These are phyloP conservation scores for Drosophila nigrodunni DNA, from an alignment of 1,140 invertebrate genomes.

Conservation along the genomic window DNA sequence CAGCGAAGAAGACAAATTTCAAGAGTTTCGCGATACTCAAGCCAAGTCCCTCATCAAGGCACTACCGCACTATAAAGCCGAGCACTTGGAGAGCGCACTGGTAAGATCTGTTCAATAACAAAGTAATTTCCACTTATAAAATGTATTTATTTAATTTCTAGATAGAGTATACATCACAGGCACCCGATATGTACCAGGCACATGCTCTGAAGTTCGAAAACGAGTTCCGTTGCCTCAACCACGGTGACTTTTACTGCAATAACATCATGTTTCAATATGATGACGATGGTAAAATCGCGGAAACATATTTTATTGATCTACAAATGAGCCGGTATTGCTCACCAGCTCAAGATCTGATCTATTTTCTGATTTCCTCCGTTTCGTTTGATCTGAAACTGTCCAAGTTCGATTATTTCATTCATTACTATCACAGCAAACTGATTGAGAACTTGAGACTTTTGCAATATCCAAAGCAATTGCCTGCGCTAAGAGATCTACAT, in stretches of 20 bases:
- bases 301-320: constrained; percentile 68
- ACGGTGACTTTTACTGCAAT: constrained; percentile 86
- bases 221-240: constrained; percentile 87
- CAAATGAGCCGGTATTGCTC: constrained; percentile 74
- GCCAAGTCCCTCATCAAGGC: constrained; percentile 32
- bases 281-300: constrained; percentile 42
- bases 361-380: constrained; percentile 67
- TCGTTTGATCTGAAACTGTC: constrained; percentile 57
- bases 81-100: constrained; percentile 34
- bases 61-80: constrained; percentile 39
- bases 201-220: constrained; percentile 68
- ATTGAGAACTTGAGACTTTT: constrained; percentile 58
- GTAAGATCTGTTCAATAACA: constrained; percentile 16
- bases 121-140: neutral
- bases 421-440: constrained; percentile 66
- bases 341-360: constrained; percentile 70
- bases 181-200: constrained; percentile 62
- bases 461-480: constrained; percentile 56
- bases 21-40: constrained; percentile 56
- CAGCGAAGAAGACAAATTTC: constrained; percentile 50
- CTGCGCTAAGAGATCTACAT: constrained; percentile 54
- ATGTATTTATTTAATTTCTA: constrained; percentile 2
- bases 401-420: constrained; percentile 67
- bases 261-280: constrained; percentile 85
- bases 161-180: constrained; percentile 45